phyloP scores from a whole-genome alignment of 2,113 vertebrate species.

The Microtus ochrogaster region DNA sequence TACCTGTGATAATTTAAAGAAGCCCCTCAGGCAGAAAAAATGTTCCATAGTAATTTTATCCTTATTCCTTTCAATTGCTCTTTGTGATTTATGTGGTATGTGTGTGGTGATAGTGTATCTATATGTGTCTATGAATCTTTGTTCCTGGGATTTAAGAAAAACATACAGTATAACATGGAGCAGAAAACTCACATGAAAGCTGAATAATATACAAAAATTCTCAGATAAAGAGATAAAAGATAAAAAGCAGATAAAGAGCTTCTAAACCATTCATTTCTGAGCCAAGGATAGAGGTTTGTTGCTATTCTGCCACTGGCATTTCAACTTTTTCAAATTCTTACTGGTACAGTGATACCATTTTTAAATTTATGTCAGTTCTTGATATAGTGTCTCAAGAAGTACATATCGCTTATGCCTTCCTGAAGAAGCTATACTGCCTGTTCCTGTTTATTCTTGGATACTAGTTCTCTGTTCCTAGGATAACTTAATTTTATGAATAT shows the following conservation, averaged over 20 bases:
- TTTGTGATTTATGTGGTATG: neutral
- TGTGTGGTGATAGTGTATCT: neutral
- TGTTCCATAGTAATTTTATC: neutral
- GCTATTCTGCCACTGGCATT: neutral
- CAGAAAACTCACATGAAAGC: neutral
- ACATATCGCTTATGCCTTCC: too few species aligned
- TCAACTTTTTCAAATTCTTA: neutral
- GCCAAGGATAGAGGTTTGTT: too few species aligned
- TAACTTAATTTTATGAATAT: neutral
- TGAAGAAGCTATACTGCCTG: too few species aligned
- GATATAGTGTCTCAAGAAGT: neutral
- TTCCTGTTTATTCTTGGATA: neutral
- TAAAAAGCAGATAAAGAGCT: neutral
- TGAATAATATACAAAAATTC: neutral
- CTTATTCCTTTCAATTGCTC: neutral
- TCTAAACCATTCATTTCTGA: neutral
- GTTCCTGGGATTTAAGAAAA: neutral
- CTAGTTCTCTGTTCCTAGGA: neutral
- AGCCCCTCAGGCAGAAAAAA: neutral
- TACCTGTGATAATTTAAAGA: neutral
- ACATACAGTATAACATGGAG: neutral
- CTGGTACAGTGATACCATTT: neutral
- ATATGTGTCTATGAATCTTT: neutral
- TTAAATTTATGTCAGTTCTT: neutral
- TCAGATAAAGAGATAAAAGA: too few species aligned